Base-by-base conservation (phyloP, 2,113 vertebrate species). In the Empidonax traillii region DNA sequence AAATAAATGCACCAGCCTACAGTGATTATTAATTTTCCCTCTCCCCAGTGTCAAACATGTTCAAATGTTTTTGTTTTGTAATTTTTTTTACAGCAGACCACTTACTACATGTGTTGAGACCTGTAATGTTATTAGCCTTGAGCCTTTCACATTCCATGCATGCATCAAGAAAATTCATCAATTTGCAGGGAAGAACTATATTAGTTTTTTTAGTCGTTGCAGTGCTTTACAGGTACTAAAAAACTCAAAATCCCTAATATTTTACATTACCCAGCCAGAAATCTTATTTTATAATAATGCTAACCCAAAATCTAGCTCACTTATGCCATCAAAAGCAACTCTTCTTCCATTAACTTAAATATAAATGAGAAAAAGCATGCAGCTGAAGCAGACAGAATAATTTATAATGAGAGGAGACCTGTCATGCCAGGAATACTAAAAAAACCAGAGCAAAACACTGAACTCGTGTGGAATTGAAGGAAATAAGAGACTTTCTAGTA, bases 281-380 rank as follows among this genome's bases (percentile, higher is more conserved):
- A 15, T 77, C 76, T 87, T 59, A 67, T 93, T 91, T 91, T 85
- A 49, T 59, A 93, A 89, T 62, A 94, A 91, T 15, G 51, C 33
- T 56, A 91, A 88, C 75, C 68, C 58, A 86, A 95, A 94, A 86
- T 55, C 71, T 71, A 83, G 30, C 67, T 86, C 52, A 84, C 65
- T 94, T 85, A 90, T 63, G 65, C 71, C 75, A 94, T 93, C 67
- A 93, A 92, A 94, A 95, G 79, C 72, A 95, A 84, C 90, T 94
- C 94, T 84, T 93, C 75, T 94, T 88, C 79, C 82, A 94, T 96
- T 95, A 96, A 93, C 82, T 94, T 91, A 91, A 95, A 95, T 71
- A 44, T 81, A 95, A 95, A 96, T 94, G 94, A 96, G 91, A 90
- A 96, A 93, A 96, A 90, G 35, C 95, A 97, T 87, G 76, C 59